Percentiles rank a stretch among this genome's conserved stretches.
Conservation (phyloP, 2,797 vertebrate genomes). For the Danio choprae region DNA sequence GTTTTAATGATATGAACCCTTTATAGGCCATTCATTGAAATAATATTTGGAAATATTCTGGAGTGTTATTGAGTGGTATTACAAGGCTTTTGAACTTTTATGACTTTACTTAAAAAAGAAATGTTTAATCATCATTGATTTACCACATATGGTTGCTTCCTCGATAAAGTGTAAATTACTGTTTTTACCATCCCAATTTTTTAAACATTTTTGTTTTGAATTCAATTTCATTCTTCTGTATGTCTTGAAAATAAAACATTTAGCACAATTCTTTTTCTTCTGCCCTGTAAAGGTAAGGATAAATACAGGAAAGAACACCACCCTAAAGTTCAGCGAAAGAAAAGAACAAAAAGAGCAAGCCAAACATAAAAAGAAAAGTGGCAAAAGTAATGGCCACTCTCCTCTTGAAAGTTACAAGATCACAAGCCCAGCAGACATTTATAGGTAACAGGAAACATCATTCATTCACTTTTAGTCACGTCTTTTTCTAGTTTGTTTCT, state of each 20-base stretch:
- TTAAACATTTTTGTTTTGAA: neutral
- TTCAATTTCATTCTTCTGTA: neutral
- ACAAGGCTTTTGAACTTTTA: no score
- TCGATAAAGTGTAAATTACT: no score
- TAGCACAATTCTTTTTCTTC: neutral
- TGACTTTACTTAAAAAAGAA: no score
- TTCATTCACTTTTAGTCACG: neutral
- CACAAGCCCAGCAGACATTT: conserved; percentile 90
- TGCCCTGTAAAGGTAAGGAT: conserved; percentile 88
- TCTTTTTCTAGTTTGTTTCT: neutral
- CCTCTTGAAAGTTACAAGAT: conserved; percentile 86
- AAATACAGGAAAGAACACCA: conserved; percentile 98
- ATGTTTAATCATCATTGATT: no score
- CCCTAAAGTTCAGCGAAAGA: conserved; percentile 94
- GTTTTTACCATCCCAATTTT: neutral
- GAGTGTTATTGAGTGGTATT: no score
- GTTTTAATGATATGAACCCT: no score
- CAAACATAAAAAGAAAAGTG: conserved; percentile 90
- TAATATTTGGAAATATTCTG: no score
- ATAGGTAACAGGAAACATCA: conserved; percentile 79
- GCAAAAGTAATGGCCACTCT: conserved; percentile 82
- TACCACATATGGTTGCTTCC: no score
- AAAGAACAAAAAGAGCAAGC: conserved; percentile 97
- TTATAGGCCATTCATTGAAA: no score
- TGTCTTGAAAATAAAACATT: neutral